Evolutionary conservation across 2,888 invertebrate genomes (phyloP).

Genomic region (Acanthococcus lagerstroemiae): DNA sequence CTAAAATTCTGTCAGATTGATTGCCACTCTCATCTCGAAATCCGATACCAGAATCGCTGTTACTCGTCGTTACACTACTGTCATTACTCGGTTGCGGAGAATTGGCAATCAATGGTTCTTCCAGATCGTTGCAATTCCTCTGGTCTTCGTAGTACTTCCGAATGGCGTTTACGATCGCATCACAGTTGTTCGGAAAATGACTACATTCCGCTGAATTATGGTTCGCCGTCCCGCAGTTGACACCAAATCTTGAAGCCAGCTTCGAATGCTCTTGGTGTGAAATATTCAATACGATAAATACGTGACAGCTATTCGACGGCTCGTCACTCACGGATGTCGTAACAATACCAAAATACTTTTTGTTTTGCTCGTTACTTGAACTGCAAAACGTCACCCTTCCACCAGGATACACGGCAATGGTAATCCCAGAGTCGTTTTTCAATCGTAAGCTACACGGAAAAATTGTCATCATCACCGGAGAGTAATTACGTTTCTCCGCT

Average conservation of each 20-base stretch:
- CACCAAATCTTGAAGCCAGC: constrained; percentile 73
- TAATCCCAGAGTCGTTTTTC: constrained; percentile 62
- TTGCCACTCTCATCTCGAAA: constrained; percentile 81
- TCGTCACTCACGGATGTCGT: constrained; percentile 60
- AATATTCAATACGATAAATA: constrained; percentile 85
- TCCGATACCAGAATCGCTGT: constrained; percentile 91
- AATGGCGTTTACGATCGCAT: constrained; percentile 50
- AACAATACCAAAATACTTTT: constrained; percentile 84
- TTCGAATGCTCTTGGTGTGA: constrained; percentile 69
- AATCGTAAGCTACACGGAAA: constrained; percentile 68
- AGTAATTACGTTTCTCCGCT: constrained; percentile 77
- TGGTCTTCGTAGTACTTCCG: constrained; percentile 47
- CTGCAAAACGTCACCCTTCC: constrained; percentile 80
- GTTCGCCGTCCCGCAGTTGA: constrained; percentile 69
- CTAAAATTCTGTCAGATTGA: constrained; percentile 67
- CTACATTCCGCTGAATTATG: constrained; percentile 63
- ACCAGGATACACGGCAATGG: constrained; percentile 77
- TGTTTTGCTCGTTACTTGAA: constrained; percentile 80
- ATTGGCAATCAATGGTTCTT: constrained; percentile 49
- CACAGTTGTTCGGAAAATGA: constrained; percentile 82
- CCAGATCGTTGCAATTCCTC: constrained; percentile 40
- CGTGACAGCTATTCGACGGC: constrained; percentile 83
- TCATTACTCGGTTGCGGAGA: constrained; percentile 80
- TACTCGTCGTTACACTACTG: constrained; percentile 73
- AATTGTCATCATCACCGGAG: constrained; percentile 75